Evolutionary conservation across 2,113 vertebrate genomes (phyloP).

Genomic region (Platysteira castanea): DNA sequence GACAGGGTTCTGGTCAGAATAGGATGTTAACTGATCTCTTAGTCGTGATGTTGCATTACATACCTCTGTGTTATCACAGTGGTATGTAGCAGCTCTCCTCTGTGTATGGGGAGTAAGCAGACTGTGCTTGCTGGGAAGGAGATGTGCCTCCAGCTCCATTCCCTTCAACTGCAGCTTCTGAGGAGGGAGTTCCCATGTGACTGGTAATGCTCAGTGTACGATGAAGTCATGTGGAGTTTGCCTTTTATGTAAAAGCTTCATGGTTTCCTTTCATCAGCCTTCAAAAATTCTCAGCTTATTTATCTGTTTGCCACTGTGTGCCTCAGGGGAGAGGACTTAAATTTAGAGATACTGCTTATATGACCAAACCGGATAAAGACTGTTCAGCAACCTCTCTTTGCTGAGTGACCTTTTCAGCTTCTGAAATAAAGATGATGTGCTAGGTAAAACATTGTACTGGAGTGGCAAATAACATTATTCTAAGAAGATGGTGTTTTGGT

Average conservation of each 20-base stretch:
- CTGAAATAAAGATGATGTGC: background rate
- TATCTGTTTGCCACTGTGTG: background rate
- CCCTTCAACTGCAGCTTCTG: background rate
- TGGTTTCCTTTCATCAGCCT: slow-evolving; percentile 8
- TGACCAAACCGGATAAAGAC: background rate
- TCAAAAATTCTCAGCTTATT: background rate
- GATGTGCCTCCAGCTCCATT: background rate
- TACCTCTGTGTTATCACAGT: background rate
- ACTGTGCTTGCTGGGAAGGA: background rate
- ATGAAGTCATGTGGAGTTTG: slow-evolving; percentile 17
- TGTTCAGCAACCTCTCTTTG: background rate
- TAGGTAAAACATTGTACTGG: background rate
- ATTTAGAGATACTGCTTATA: background rate
- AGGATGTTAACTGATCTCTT: background rate
- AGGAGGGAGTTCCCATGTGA: background rate
- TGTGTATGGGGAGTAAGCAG: background rate
- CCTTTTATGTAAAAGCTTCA: background rate
- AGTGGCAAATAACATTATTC: background rate
- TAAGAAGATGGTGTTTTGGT: background rate
- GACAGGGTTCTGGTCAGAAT: background rate
- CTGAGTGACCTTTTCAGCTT: background rate
- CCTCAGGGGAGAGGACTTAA: background rate
- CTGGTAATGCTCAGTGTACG: background rate
- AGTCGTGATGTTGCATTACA: background rate
- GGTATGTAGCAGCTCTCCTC: background rate